These are phyloP conservation scores for Brachionichthys hirsutus DNA, from an alignment of 2,113 vertebrate species.

Conservation along the genomic window DNA sequence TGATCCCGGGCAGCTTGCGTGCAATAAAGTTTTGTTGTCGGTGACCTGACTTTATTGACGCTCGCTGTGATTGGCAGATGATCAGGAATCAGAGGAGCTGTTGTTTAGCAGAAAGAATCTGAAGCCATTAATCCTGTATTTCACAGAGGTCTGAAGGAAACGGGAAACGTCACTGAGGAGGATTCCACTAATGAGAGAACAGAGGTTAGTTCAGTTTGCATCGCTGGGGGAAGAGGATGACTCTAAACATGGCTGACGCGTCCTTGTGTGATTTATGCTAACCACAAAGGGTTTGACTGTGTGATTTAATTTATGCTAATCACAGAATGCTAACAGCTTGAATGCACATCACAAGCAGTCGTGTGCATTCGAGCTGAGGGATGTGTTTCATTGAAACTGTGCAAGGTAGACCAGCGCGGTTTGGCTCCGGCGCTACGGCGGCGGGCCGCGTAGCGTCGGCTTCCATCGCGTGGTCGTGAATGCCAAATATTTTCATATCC, in stretches of 20 bases:
- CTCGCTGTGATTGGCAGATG: conserved; percentile 6
- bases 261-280: conserved; percentile 50
- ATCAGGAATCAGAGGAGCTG: conserved; percentile 4
- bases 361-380: conserved; percentile 24
- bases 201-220: conserved; percentile 12
- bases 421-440: no score
- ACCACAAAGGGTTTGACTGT: conserved; percentile 24
- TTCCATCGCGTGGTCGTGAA: conserved; percentile 18
- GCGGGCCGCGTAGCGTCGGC: no score
- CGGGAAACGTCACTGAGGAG: conserved; percentile 39
- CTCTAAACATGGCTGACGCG: conserved; percentile 42
- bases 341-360: conserved; percentile 24
- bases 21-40: conserved; percentile 3
- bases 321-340: conserved; percentile 40
- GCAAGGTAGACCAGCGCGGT: no score
- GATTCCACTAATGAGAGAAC: conserved; percentile 38
- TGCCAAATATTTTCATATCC: conserved; percentile 39
- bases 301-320: conserved; percentile 47
- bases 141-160: conserved; percentile 16
- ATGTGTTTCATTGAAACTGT: conserved; percentile 24
- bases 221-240: conserved; percentile 35
- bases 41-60: conserved; percentile 4
- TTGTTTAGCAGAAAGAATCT: conserved; percentile 5
- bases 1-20: conserved; percentile 12
- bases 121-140: conserved; percentile 11